phyloP scores from a whole-genome alignment of 2,113 vertebrate genomes.

The Anarhynchus alexandrinus region DNA sequence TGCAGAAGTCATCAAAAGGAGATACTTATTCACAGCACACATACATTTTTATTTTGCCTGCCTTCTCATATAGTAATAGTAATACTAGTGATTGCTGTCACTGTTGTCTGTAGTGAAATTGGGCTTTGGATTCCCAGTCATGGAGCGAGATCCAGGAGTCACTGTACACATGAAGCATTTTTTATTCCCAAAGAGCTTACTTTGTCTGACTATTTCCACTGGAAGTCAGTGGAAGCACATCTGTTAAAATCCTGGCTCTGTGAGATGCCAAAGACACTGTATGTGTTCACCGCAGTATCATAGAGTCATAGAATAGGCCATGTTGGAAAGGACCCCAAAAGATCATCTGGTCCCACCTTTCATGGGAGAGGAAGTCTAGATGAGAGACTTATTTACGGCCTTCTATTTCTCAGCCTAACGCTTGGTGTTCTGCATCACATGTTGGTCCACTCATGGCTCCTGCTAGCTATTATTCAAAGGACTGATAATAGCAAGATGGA shows the following conservation, averaged over 20 bases:
- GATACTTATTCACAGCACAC: neutral
- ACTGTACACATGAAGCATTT: neutral
- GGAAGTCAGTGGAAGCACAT: neutral
- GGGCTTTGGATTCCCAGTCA: neutral
- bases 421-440: neutral
- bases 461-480: neutral
- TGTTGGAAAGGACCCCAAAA: neutral
- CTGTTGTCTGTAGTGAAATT: neutral
- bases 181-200: neutral
- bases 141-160: neutral
- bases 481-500: neutral
- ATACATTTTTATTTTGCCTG: neutral
- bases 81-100: neutral
- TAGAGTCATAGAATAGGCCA: neutral
- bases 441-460: neutral
- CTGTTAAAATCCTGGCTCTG: neutral
- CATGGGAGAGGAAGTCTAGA: neutral
- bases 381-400: neutral
- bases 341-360: neutral
- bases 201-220: neutral
- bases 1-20: neutral
- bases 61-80: neutral
- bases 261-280: neutral
- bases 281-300: neutral
- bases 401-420: neutral